Percentiles rank a stretch among this genome's conserved stretches.
Conservation (phyloP, 2,113 vertebrate species). For the Sorex araneus region DNA sequence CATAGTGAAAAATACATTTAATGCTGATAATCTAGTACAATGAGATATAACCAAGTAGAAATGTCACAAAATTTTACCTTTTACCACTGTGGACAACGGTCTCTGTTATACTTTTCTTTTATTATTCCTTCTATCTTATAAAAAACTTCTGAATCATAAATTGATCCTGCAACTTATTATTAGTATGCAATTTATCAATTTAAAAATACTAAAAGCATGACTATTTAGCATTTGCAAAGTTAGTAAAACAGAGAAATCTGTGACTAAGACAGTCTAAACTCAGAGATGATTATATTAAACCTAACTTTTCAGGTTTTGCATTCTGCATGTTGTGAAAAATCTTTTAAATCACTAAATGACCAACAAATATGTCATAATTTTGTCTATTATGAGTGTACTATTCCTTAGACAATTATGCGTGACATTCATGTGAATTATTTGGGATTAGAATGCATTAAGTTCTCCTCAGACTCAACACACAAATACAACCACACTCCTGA, state of each 20-base stretch:
- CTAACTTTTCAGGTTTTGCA: neutral
- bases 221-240: neutral
- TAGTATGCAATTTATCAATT: slow-evolving; percentile 11
- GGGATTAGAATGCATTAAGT: neutral
- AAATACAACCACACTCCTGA: neutral
- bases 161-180: neutral
- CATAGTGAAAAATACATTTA: neutral
- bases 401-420: neutral
- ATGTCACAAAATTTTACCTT: neutral
- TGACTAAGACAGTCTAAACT: neutral
- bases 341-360: neutral
- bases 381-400: neutral
- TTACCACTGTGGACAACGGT: neutral
- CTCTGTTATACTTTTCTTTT: neutral
- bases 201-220: neutral
- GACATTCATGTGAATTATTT: neutral
- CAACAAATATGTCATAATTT: neutral
- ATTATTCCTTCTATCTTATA: neutral
- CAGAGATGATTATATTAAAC: neutral
- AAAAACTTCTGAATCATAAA: neutral
- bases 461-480: neutral
- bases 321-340: neutral
- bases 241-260: neutral
- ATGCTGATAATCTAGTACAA: neutral
- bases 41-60: neutral